These are phyloP conservation scores for Ormyrus rosae DNA, from an alignment of 2,888 invertebrate species.

Conservation along the genomic window DNA sequence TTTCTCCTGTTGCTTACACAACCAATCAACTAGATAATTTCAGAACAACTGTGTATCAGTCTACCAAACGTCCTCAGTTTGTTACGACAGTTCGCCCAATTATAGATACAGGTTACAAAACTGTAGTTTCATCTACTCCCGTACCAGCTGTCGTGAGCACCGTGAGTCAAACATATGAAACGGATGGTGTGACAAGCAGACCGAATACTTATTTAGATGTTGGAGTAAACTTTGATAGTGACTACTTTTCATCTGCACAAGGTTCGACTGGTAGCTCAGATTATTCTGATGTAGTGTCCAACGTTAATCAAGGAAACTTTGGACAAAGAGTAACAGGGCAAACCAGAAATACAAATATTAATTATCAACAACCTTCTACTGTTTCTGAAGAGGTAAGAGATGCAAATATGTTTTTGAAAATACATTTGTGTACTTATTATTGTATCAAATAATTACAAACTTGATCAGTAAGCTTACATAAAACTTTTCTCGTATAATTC, in stretches of 20 bases:
- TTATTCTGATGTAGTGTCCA: constrained; percentile 56
- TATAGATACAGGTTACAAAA: constrained; percentile 64
- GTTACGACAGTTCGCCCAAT: constrained; percentile 65
- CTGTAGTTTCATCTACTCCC: constrained; percentile 62
- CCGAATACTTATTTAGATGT: constrained; percentile 58
- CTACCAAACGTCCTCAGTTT: constrained; percentile 61
- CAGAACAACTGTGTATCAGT: constrained; percentile 64
- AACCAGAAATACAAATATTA: constrained; percentile 28
- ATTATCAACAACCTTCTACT: constrained; percentile 38
- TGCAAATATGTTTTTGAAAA: too few relatives aligned
- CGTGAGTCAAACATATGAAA: constrained; percentile 40
- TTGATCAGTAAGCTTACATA: too few relatives aligned
- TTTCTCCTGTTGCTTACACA: constrained; percentile 63
- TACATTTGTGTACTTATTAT: too few relatives aligned
- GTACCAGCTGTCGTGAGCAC: constrained; percentile 57
- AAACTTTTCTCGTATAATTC: too few relatives aligned
- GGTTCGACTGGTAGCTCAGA: constrained; percentile 53
- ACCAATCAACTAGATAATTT: constrained; percentile 65
- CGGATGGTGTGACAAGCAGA: constrained; percentile 37
- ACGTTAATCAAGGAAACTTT: constrained; percentile 59
- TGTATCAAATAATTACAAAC: too few relatives aligned
- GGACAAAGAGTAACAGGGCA: constrained; percentile 61
- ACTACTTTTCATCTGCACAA: constrained; percentile 54
- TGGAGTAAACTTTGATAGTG: constrained; percentile 62
- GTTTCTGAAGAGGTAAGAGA: constrained; percentile 22